phyloP scores from a whole-genome alignment of 2,888 invertebrate species.

The Synanthedon formicaeformis region DNA sequence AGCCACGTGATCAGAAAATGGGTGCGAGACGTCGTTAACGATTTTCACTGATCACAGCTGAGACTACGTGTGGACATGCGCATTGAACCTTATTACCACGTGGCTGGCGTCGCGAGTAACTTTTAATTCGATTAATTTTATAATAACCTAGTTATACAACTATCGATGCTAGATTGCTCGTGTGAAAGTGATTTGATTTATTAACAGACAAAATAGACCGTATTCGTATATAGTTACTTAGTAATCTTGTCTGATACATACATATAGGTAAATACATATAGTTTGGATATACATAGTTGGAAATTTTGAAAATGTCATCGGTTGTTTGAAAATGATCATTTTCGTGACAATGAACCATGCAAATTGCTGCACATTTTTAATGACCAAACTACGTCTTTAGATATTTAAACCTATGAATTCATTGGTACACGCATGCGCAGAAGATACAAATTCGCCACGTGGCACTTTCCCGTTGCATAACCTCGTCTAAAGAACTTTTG shows the following conservation, averaged over 20 bases:
- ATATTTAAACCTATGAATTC: conserved; percentile 23
- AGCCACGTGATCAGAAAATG: conserved; percentile 33
- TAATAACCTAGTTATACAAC: background rate
- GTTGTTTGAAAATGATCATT: too few species aligned
- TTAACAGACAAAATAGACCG: too few species aligned
- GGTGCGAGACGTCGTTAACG: conserved; percentile 46
- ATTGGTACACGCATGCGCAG: conserved; percentile 42
- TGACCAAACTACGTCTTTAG: too few species aligned
- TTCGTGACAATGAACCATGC: too few species aligned
- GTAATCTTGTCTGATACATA: too few species aligned
- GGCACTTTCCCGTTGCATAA: conserved; percentile 61
- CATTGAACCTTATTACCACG: conserved; percentile 39
- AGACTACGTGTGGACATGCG: conserved; percentile 48
- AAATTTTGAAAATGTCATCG: too few species aligned
- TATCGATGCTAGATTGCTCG: conserved; percentile 5
- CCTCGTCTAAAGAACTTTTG: conserved; percentile 14
- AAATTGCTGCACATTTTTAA: too few species aligned
- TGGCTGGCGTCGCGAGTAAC: conserved; percentile 22
- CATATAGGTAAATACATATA: too few species aligned
- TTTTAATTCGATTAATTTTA: conserved; percentile 20
- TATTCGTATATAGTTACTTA: too few species aligned
- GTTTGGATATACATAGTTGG: too few species aligned
- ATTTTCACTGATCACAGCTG: conserved; percentile 64
- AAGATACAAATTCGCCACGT: conserved; percentile 38
- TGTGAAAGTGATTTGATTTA: conserved; percentile 10